Conservation (phyloP, 2,888 invertebrate species). For the Lithodes maja region DNA sequence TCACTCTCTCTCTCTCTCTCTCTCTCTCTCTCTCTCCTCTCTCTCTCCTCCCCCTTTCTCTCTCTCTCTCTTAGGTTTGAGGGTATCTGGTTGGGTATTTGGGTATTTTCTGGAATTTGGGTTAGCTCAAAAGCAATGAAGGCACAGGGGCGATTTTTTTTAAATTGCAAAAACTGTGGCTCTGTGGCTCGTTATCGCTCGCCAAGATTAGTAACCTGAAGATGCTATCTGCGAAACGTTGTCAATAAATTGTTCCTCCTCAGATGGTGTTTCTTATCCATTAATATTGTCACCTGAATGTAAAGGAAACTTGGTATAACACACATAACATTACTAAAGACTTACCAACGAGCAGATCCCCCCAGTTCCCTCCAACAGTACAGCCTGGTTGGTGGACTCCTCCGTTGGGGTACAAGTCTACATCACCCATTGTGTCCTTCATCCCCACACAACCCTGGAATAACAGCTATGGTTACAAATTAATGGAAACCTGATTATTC, state of each 20-base stretch:
- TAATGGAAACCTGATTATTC: too few relatives aligned
- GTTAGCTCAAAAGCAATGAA: too few relatives aligned
- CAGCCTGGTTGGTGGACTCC: conserved; percentile 74
- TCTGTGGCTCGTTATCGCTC: too few relatives aligned
- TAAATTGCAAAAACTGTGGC: too few relatives aligned
- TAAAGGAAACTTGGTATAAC: background rate
- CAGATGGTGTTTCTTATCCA: background rate
- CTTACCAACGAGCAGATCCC: conserved; percentile 45
- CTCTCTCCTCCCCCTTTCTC: background rate
- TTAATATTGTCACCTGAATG: too few relatives aligned
- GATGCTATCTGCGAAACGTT: too few relatives aligned
- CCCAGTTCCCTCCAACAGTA: conserved; percentile 21
- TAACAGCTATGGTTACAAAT: background rate
- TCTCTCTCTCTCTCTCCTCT: background rate
- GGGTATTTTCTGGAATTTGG: too few relatives aligned
- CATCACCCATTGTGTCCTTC: conserved; percentile 73
- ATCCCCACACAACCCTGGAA: conserved; percentile 71
- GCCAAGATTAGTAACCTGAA: too few relatives aligned
- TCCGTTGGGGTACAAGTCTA: conserved; percentile 75
- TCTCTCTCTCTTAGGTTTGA: background rate
- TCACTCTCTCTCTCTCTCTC: background rate
- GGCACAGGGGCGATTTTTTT: too few relatives aligned
- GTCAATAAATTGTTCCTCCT: background rate
- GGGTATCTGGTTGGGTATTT: too few relatives aligned
- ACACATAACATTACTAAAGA: background rate